These are phyloP conservation scores for Cerastoderma edule DNA, from an alignment of 2,888 invertebrate genomes.

Conservation along the genomic window DNA sequence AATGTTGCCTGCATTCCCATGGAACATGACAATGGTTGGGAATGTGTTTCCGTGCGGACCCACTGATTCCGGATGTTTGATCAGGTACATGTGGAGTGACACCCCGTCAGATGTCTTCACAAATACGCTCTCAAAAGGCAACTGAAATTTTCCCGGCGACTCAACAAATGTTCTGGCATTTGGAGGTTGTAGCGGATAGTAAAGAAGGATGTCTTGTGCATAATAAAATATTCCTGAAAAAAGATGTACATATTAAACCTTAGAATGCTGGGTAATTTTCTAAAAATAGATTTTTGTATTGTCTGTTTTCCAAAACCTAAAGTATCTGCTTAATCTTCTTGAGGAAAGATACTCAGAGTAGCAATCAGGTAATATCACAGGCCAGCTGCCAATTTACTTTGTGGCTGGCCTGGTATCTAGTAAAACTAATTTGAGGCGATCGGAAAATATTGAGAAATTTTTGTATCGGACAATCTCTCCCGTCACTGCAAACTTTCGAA, in stretches of 20 bases:
- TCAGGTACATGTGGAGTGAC: slow-evolving; percentile 83
- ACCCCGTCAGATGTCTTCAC: slow-evolving; percentile 85
- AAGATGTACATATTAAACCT: slow-evolving; percentile 16
- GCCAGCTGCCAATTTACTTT: too few species aligned
- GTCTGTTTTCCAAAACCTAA: too few species aligned
- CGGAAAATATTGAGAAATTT: too few species aligned
- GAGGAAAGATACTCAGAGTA: not conserved
- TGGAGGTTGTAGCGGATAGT: slow-evolving; percentile 94
- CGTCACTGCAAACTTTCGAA: too few species aligned
- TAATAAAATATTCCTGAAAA: slow-evolving; percentile 87
- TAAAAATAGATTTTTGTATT: too few species aligned
- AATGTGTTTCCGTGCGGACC: too few species aligned
- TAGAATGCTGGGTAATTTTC: not conserved
- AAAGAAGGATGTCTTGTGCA: slow-evolving; percentile 91
- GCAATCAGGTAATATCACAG: not conserved
- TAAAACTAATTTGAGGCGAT: too few species aligned
- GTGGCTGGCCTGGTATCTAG: too few species aligned
- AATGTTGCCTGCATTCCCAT: slow-evolving; percentile 99
- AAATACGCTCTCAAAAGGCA: slow-evolving; percentile 93
- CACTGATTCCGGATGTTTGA: slow-evolving; percentile 78
- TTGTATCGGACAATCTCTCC: too few species aligned
- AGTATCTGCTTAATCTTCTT: too few species aligned
- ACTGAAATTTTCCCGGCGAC: slow-evolving; percentile 90
- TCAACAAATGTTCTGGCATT: slow-evolving; percentile 95
- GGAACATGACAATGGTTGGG: slow-evolving; percentile 95